Base-by-base conservation (phyloP, 64 coral and sea anemone genomes). In the Cladopsammia gracilis region DNA sequence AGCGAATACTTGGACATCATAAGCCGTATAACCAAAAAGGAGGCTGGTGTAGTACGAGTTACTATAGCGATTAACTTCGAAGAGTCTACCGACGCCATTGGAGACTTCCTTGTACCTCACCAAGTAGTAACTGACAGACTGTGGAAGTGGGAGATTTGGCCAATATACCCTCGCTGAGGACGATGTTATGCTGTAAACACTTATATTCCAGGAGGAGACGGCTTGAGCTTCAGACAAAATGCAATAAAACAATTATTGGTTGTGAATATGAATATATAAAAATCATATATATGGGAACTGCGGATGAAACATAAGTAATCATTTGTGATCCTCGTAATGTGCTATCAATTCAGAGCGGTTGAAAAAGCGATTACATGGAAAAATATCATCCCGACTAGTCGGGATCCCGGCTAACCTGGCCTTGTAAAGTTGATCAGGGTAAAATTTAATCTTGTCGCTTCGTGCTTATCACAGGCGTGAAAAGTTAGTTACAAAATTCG, bases 101-200 rank as follows among this genome's bases (percentile, higher is more conserved):
- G 62, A 3, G 8, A 49, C 20, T 4, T 78, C 75, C 23, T 78
- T 78, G 51, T 13, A 78, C 51, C 75, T 78, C 49, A 78, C 75
- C 19, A 78, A 25, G 19, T 56, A 78, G 20, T 78, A 18, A 78
- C 4, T 78, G 51, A 78, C 23, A 12, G n/a, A 24, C n/a, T 3
- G 2, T 0, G 75, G 20, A 19, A 78, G 51, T 4, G 75, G 75
- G 25, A 57, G 48, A 25, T 24, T 24, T 25, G 51, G 23, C 75
- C 75, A 78, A 12, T 45, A 50, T 1, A 57, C 19, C 1, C 3
- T 25, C 6, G 51, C 75, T 22, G 75, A 78, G 2, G 75, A 78
- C 14, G 75, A 56, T 24, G 75, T 78, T 78, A 78, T 78, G 13
- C 75, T 78, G 20, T 13, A 11, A 3, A 78, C 75, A 23, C 48